A percentile compares a stretch with the other conserved stretches of the same genome.
Evolutionary conservation across 2,797 vertebrate species (phyloP).

Genomic region (Leptatherina wallacei): DNA sequence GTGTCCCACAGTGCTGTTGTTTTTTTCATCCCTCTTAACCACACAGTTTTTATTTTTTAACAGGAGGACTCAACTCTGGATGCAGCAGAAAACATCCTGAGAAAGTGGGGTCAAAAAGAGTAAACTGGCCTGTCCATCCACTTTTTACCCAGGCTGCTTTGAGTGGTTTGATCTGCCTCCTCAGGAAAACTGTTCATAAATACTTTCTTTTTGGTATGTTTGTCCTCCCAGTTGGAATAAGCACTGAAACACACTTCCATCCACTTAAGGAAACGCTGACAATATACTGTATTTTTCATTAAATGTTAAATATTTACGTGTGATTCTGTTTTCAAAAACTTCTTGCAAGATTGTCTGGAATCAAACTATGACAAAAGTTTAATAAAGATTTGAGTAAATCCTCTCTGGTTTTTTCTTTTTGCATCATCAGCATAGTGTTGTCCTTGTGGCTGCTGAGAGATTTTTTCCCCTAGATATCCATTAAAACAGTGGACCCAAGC

Average conservation of each 20-base stretch:
- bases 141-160: background rate
- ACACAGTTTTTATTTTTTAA: slow-evolving; percentile 10
- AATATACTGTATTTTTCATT: background rate
- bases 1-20: background rate
- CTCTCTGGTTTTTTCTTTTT: background rate
- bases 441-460: background rate
- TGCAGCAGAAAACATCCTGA: slow-evolving; percentile 88
- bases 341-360: background rate
- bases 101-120: slow-evolving; percentile 80
- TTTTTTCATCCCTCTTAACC: background rate
- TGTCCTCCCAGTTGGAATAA: background rate
- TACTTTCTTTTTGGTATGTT: background rate
- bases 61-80: slow-evolving; percentile 91
- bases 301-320: background rate
- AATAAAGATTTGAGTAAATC: slow-evolving; percentile 20
- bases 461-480: too few relatives aligned
- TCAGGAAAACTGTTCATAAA: slow-evolving; percentile 6
- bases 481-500: background rate
- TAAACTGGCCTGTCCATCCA: slow-evolving; percentile 39
- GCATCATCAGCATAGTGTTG: background rate
- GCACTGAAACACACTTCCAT: background rate
- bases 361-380: background rate
- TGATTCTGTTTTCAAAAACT: background rate
- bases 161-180: background rate
- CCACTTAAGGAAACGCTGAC: background rate